Percentiles rank a stretch among this genome's conserved stretches.
phyloP scores from a whole-genome alignment of 2,888 invertebrate species.

The Eupithecia dodoneata region DNA sequence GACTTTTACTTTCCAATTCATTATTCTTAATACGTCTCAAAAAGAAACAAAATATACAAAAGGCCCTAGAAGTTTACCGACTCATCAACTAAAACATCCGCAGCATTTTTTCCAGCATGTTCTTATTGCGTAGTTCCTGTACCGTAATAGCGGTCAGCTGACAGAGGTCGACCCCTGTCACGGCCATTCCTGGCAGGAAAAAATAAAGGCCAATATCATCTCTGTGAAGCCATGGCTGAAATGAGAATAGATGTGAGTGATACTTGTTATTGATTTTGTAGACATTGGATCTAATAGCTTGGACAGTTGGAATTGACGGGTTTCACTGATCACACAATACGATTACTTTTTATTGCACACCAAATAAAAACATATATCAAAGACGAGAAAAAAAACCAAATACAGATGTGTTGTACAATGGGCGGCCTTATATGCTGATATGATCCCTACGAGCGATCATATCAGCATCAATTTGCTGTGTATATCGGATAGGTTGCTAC shows the following conservation, averaged over 20 bases:
- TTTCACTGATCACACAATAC: background rate
- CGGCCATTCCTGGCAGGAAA: conserved; percentile 48
- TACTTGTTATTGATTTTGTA: background rate
- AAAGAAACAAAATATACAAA: background rate
- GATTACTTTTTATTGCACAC: too few species aligned
- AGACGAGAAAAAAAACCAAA: too few species aligned
- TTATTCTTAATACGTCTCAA: background rate
- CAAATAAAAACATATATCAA: too few species aligned
- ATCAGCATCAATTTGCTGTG: too few species aligned
- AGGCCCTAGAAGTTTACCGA: background rate
- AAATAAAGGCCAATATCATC: conserved; percentile 48
- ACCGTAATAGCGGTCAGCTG: conserved; percentile 44
- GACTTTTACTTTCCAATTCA: too few species aligned
- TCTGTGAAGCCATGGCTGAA: conserved; percentile 22
- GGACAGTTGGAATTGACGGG: background rate
- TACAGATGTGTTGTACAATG: too few species aligned
- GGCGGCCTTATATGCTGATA: too few species aligned
- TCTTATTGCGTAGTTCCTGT: conserved; percentile 37
- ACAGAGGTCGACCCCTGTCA: conserved; percentile 60
- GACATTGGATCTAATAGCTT: background rate
- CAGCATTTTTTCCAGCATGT: background rate
- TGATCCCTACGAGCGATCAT: too few species aligned
- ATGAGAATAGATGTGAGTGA: conserved; percentile 23
- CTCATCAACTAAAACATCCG: conserved; percentile 1
- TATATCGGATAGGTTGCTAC: too few species aligned